Evolutionary conservation across 2,113 vertebrate species (phyloP), one percentile per base, ranked within the genome.

Genomic region (Dascyllus trimaculatus): DNA sequence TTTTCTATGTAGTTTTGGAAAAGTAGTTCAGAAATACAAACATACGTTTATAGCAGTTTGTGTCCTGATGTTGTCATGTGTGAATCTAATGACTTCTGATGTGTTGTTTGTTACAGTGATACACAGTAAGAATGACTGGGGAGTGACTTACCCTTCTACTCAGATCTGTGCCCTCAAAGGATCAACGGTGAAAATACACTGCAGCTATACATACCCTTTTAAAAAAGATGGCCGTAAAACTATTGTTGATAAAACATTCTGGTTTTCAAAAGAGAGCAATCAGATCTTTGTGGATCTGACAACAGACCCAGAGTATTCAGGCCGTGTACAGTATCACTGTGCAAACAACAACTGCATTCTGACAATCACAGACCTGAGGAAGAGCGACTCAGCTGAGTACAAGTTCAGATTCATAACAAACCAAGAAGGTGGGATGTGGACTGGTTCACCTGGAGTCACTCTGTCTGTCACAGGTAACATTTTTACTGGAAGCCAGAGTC

Each of bases 391-490:
- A 5, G 48, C n/a, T 48, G 11, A 0, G 17, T 74, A 73, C 63
- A 2, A 21, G n/a, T 74, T 61, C 35, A 68, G 48, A 7, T 15
- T 80, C 2, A 45, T 2, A 0, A 67, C 61, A 45, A 26, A 19
- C 18, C 8, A 19, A 15, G 0, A 0, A 3, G 2, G 0, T 7
- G 38, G 18, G 4, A 43, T 1, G 1, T 45, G 13, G 2, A 26
- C 8, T 11, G 51, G 21, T 13, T 2, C 0, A 45, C 53, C 61
- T n/a, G 69, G 68, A 72, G 69, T 72, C 61, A 18, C 40, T 21
- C 5, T 78, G 60, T 11, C 59, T 2, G 59, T 78, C 22, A 40
- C 67, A 80, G 80, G 85, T 86, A 83, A 25, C 17, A 19, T 40
- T 40, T 40, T 40, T 9, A 40, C 11, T 40, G 2, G 11, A 10